A percentile compares a stretch with the other conserved stretches of the same genome.
These are phyloP conservation scores for Kryptolebias marmoratus DNA, from an alignment of 2,113 vertebrate genomes.

Conservation along the genomic window DNA sequence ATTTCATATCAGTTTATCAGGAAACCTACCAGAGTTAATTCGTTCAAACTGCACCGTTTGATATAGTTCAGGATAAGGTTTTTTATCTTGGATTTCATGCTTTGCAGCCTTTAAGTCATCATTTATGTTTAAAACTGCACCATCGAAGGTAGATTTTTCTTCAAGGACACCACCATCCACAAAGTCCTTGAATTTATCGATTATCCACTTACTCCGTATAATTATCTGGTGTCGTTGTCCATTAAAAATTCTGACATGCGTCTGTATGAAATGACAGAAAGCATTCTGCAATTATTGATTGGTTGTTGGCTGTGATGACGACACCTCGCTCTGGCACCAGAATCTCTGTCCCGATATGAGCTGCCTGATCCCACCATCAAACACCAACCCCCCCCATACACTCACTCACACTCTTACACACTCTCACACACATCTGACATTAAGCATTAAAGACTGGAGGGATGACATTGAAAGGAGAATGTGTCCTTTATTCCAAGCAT, in stretches of 20 bases:
- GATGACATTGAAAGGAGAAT: slow-evolving; percentile 64
- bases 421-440: slow-evolving; percentile 34
- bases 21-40: too few relatives aligned
- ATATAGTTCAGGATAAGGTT: too few relatives aligned
- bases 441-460: slow-evolving; percentile 40
- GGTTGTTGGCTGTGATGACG: slow-evolving; percentile 51
- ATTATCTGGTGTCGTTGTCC: slow-evolving; percentile 55
- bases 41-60: too few relatives aligned
- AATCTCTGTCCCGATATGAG: slow-evolving; percentile 17
- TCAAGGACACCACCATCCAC: slow-evolving; percentile 63
- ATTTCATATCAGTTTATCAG: too few relatives aligned
- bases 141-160: slow-evolving; percentile 57
- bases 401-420: background rate
- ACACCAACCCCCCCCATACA: background rate
- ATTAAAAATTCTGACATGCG: slow-evolving; percentile 58
- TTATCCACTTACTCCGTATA: slow-evolving; percentile 60
- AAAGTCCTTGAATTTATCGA: slow-evolving; percentile 75
- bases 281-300: slow-evolving; percentile 67
- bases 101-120: background rate
- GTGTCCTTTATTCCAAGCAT: slow-evolving; percentile 49
- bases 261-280: slow-evolving; percentile 62
- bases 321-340: slow-evolving; percentile 37
- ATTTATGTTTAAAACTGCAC: slow-evolving; percentile 61
- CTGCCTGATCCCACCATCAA: slow-evolving; percentile 24
- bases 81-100: too few relatives aligned